phyloP scores from a whole-genome alignment of 2,797 vertebrate species.

The Clarias fuscus region DNA sequence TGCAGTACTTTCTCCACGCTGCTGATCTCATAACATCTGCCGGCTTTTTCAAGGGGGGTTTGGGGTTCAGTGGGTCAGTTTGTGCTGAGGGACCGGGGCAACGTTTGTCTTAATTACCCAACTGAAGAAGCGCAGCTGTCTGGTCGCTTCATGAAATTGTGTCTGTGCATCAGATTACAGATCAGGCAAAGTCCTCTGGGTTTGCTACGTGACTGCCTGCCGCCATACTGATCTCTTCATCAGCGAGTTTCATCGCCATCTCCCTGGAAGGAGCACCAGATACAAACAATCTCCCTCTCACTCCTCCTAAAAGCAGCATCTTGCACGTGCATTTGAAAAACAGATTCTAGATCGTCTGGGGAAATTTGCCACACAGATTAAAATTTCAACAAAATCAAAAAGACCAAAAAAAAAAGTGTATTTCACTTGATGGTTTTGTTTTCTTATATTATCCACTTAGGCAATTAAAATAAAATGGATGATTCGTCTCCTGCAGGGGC shows the following conservation, averaged over 20 bases:
- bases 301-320: background rate
- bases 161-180: constrained; percentile 34
- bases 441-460: constrained; percentile 23
- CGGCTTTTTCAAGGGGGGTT: background rate
- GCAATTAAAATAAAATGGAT: background rate
- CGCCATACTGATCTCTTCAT: constrained; percentile 47
- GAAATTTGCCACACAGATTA: constrained; percentile 36
- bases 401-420: background rate
- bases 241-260: constrained; percentile 21
- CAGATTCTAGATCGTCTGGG: constrained; percentile 35
- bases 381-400: constrained; percentile 33
- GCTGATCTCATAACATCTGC: constrained; percentile 26
- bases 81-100: constrained; percentile 34
- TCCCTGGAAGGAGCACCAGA: constrained; percentile 2
- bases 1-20: background rate
- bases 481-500: background rate
- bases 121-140: constrained; percentile 51
- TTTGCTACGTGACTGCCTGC: constrained; percentile 21
- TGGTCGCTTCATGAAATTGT: constrained; percentile 34
- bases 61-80: constrained; percentile 35
- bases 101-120: constrained; percentile 50
- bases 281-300: constrained; percentile 9
- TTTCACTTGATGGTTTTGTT: constrained; percentile 13
- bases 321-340: constrained; percentile 36
- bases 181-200: constrained; percentile 32